These are phyloP conservation scores for Styela clava DNA, from an alignment of 23 tunicate species.

Conservation along the genomic window DNA sequence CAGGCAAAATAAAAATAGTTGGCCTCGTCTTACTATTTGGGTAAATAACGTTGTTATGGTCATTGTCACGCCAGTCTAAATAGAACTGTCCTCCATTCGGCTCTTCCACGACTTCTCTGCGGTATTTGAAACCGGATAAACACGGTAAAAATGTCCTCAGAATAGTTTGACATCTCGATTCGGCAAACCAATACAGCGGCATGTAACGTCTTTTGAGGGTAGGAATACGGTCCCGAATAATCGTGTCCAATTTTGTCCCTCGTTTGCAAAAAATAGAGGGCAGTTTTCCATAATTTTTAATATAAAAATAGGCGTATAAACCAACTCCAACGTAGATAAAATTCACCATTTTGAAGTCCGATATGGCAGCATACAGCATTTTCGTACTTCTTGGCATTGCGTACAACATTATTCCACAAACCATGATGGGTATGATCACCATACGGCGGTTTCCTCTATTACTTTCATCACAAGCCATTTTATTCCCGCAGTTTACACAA, in stretches of 20 bases:
- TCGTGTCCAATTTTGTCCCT: not conserved
- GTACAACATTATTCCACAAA: not conserved
- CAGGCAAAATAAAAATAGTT: slow-evolving; percentile 20
- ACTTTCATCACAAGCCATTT: not conserved
- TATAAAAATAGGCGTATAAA: not conserved
- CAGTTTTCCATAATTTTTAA: slow-evolving; percentile 17
- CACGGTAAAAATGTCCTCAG: slow-evolving; percentile 14
- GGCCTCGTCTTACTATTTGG: slow-evolving; percentile 9
- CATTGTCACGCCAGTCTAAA: slow-evolving; percentile 23
- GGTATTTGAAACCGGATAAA: not conserved
- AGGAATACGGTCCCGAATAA: not conserved
- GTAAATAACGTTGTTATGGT: not conserved
- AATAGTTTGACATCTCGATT: slow-evolving; percentile 23
- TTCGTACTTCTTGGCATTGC: not conserved
- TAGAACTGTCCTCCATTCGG: slow-evolving; percentile 5
- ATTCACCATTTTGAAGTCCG: not conserved
- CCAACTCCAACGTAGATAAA: not conserved
- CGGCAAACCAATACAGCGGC: slow-evolving; percentile 31
- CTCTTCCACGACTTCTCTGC: slow-evolving; percentile 7
- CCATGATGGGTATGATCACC: not conserved
- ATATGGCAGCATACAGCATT: not conserved
- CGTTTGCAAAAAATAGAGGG: slow-evolving; percentile 16
- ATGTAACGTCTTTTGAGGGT: slow-evolving; percentile 13
- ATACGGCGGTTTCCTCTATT: not conserved
- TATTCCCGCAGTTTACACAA: not conserved